phyloP scores from a whole-genome alignment of 2,888 invertebrate genomes.

The Himalopsyche tibetana region DNA sequence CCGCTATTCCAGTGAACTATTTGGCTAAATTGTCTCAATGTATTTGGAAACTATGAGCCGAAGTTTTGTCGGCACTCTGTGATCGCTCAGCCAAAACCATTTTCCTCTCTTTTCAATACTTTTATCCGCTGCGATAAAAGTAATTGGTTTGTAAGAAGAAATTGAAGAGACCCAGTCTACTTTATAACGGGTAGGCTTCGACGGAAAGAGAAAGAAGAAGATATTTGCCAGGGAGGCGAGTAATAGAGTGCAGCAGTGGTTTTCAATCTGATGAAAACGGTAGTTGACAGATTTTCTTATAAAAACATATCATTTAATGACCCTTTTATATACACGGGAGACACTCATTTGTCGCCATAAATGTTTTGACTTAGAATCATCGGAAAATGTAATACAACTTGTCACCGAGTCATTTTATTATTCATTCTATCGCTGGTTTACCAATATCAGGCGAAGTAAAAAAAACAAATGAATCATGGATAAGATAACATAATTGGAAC shows the following conservation, averaged over 20 bases:
- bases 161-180: slow-evolving; percentile 59
- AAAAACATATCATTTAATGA: no score
- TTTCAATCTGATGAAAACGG: background rate
- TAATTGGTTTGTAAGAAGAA: slow-evolving; percentile 64
- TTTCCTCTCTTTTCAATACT: slow-evolving; percentile 62
- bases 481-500: no score
- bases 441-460: no score
- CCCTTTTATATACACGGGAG: no score
- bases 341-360: no score
- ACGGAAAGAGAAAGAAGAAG: slow-evolving; percentile 34
- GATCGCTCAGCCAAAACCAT: slow-evolving; percentile 57
- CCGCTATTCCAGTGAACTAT: slow-evolving; percentile 16
- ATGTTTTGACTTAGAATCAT: no score
- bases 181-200: slow-evolving; percentile 51
- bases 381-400: no score
- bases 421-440: no score
- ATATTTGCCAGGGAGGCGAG: slow-evolving; percentile 47
- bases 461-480: no score
- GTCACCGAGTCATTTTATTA: no score
- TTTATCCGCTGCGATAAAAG: slow-evolving; percentile 64
- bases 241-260: slow-evolving; percentile 38
- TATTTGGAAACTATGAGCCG: slow-evolving; percentile 22
- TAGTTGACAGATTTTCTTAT: no score
- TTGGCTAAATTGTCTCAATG: slow-evolving; percentile 26
- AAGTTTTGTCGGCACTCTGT: slow-evolving; percentile 39